Evolutionary conservation across 2,888 invertebrate species (phyloP).

Genomic region (Cacoxenus indagator): DNA sequence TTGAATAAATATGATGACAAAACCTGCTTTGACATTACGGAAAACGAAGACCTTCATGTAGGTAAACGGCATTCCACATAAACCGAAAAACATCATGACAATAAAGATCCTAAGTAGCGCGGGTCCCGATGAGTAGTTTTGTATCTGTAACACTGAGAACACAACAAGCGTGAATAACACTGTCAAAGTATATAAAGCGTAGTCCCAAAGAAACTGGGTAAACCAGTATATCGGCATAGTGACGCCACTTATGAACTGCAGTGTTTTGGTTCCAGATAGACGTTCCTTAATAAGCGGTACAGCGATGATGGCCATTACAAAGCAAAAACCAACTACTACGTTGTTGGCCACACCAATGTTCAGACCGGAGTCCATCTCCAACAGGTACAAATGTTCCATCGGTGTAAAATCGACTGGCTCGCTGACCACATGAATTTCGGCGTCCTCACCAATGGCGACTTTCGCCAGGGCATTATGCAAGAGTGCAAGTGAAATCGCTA

Average conservation of each 20-base stretch:
- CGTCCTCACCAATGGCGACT: neutral
- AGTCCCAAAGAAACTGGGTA: constrained; percentile 7
- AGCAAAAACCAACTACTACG: constrained; percentile 6
- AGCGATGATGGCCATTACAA: constrained; percentile 5
- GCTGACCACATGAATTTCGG: neutral
- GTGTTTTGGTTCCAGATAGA: neutral
- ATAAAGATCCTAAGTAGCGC: neutral
- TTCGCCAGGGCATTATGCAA: constrained; percentile 10
- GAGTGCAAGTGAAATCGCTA: neutral
- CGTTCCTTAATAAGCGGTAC: neutral
- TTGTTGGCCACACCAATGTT: constrained; percentile 12
- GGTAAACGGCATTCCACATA: neutral
- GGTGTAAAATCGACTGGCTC: neutral
- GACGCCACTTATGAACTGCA: neutral
- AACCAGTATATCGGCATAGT: neutral
- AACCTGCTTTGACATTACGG: neutral
- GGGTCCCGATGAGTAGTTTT: neutral
- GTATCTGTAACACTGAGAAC: neutral
- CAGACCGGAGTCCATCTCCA: neutral
- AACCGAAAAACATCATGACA: neutral
- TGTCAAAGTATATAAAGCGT: neutral
- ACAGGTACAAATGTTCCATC: neutral
- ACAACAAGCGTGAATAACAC: neutral
- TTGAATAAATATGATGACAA: neutral
- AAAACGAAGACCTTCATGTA: neutral